Percentiles rank a stretch among this genome's conserved stretches.
These are phyloP conservation scores for Tribolium castaneum DNA, from an alignment of 1,140 invertebrate species.

Conservation along the genomic window DNA sequence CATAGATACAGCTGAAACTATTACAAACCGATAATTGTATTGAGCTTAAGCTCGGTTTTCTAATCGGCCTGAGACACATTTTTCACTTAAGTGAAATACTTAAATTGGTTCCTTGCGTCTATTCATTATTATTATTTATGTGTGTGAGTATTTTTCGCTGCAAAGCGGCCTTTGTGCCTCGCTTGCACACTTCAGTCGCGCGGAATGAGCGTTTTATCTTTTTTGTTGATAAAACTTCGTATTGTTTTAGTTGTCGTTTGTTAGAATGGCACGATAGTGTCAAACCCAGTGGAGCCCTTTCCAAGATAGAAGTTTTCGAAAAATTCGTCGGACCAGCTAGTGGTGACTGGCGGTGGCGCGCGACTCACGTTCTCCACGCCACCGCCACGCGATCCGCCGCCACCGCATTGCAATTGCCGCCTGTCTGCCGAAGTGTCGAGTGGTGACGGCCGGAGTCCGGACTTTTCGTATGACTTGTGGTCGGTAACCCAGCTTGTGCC, in stretches of 20 bases:
- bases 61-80: too few species aligned
- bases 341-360: slow-evolving; percentile 42
- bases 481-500: slow-evolving; percentile 20
- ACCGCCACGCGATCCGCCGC: slow-evolving; percentile 45
- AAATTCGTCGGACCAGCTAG: slow-evolving; percentile 14
- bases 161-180: too few species aligned
- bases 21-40: neutral
- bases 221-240: neutral
- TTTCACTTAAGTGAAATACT: too few species aligned
- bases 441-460: neutral
- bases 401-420: slow-evolving; percentile 48
- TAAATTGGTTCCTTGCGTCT: too few species aligned
- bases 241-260: neutral
- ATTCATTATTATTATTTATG: too few species aligned
- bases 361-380: slow-evolving; percentile 37
- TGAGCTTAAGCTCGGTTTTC: too few species aligned
- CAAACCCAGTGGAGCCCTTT: neutral
- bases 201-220: neutral
- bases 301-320: neutral
- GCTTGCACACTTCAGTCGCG: neutral
- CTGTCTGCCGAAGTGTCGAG: slow-evolving; percentile 37
- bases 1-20: neutral
- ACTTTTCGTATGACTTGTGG: slow-evolving; percentile 35
- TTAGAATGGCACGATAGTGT: neutral
- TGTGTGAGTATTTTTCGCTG: too few species aligned